phyloP scores from a whole-genome alignment of 2,797 vertebrate genomes.

The Nannoperca australis region DNA sequence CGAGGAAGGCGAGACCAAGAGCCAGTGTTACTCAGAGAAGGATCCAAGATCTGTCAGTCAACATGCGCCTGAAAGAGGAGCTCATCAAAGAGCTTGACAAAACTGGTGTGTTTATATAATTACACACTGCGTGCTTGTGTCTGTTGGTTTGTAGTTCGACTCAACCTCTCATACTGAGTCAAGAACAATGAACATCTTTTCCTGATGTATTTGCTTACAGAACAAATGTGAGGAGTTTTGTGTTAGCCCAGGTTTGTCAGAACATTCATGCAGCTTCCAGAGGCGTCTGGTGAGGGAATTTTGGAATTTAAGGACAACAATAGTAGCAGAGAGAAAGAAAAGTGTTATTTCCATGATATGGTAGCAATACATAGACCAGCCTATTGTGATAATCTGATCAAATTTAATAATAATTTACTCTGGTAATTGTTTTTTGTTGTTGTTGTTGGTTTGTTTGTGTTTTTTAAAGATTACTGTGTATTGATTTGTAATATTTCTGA shows the following conservation, averaged over 20 bases:
- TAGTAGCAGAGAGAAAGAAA: not conserved
- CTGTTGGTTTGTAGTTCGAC: not conserved
- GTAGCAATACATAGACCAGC: not conserved
- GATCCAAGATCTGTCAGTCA: constrained; percentile 89
- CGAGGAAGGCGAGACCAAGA: constrained; percentile 81
- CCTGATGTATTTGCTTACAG: not conserved
- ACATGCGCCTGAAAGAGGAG: constrained; percentile 90
- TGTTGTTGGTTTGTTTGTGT: too few relatives aligned
- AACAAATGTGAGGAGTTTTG: not conserved
- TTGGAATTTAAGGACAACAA: not conserved
- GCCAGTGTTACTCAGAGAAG: constrained; percentile 82
- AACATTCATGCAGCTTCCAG: constrained; percentile 16
- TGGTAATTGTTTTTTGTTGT: too few relatives aligned
- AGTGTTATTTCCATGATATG: not conserved
- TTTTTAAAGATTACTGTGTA: too few relatives aligned
- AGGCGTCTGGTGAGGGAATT: constrained; percentile 1
- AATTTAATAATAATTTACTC: too few relatives aligned
- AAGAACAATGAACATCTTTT: not conserved
- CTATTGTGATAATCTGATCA: not conserved
- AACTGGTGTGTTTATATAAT: constrained; percentile 84
- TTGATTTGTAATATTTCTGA: too few relatives aligned
- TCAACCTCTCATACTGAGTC: not conserved
- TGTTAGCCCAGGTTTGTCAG: not conserved
- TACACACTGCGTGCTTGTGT: not conserved
- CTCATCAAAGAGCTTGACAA: constrained; percentile 90